phyloP scores from a whole-genome alignment of 2,888 invertebrate genomes.

The Lycophotia porphyrea region DNA sequence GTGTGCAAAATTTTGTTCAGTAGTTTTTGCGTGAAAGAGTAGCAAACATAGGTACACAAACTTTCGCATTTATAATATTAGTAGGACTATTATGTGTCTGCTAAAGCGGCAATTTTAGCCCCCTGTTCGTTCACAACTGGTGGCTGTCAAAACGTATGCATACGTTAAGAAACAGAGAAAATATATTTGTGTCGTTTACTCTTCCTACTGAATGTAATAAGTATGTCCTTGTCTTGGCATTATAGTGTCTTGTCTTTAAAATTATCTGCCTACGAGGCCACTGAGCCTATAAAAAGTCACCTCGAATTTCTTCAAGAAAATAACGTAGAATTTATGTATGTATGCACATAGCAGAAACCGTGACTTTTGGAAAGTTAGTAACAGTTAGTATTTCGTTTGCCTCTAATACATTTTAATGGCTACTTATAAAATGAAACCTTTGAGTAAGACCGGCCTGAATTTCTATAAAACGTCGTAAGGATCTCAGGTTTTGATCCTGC shows the following conservation, averaged over 20 bases:
- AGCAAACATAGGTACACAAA: too few relatives aligned
- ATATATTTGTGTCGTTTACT: background rate
- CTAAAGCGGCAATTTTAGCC: background rate
- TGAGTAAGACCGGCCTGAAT: background rate
- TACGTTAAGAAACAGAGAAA: background rate
- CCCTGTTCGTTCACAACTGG: background rate
- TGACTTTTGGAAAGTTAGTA: conserved; percentile 52
- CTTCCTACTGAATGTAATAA: background rate
- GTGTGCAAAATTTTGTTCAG: too few relatives aligned
- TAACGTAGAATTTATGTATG: conserved; percentile 50
- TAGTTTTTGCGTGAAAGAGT: too few relatives aligned
- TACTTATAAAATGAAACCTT: conserved; percentile 38
- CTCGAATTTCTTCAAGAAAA: conserved; percentile 1
- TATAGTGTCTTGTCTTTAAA: background rate
- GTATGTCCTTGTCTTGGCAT: background rate
- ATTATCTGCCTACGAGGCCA: background rate
- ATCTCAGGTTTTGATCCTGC: background rate
- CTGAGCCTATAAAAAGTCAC: conserved; percentile 1
- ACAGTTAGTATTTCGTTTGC: conserved; percentile 36
- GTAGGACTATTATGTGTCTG: too few relatives aligned
- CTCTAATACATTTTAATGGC: conserved; percentile 55
- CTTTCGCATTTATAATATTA: too few relatives aligned
- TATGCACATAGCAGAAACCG: conserved; percentile 33
- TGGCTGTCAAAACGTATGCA: background rate
- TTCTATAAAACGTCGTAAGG: background rate